Evolutionary conservation across 2,113 vertebrate species (phyloP), one percentile per base, ranked within the genome.

Genomic region (Coptodon rendalli): DNA sequence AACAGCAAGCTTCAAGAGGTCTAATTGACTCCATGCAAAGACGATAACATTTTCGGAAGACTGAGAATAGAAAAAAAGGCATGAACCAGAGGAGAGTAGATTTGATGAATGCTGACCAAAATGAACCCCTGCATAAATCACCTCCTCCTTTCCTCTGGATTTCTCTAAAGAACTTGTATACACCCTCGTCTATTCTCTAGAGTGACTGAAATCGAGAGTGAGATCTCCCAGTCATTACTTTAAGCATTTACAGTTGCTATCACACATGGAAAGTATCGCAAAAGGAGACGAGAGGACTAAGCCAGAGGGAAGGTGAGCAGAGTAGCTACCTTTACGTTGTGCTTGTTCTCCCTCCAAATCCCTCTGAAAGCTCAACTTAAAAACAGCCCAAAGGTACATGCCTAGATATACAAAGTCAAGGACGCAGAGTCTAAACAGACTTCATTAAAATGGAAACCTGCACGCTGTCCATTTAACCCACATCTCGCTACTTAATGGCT

Each of bases 231-330:
- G 87, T 86, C 85, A 91, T 91, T 92, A 85, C 84, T 82, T 79
- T 89, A 87, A 89, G 56, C 76, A 82, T 81, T 89, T 45, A 56
- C 59, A 89, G 89, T 87, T 45, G 40, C 83, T 13, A 16, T 83
- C 59, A 86, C 91, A 93, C 88, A 90, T 93, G 93, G 83, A 87
- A 94, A 86, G 80, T 80, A 93, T 93, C 87, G 93, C 53, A 53
- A 27, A 82, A 80, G 85, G 36, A 63, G 82, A 84, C 31, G 45
- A 85, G 63, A 91, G 82, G 87, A 86, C 81, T 81, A 16, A 84
- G 90, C 92, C 91, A 86, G 90, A 86, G 93, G 94, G 91, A 95
- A 94, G 93, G 93, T 92, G 92, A 95, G 84, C 76, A 81, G 80
- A 84, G 63, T 40, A 89, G 86, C 82, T 84, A 85, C 81, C 89